Percentiles rank a stretch among this genome's conserved stretches.
phyloP scores from a whole-genome alignment of 1,140 invertebrate genomes.

The Caenorhabditis brenneri region DNA sequence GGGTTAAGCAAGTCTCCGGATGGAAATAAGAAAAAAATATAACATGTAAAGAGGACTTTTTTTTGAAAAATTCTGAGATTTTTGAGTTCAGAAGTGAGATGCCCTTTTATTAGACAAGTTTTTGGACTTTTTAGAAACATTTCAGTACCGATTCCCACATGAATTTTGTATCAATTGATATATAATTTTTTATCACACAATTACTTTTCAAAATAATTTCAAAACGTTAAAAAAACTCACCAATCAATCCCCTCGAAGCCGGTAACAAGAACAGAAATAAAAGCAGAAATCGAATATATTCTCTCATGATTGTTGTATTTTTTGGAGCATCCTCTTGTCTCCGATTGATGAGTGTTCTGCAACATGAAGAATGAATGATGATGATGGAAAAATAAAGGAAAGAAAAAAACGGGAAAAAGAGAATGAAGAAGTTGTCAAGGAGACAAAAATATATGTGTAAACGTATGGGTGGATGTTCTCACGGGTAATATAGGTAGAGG shows the following conservation, averaged over 20 bases:
- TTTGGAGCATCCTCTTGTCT: constrained; percentile 7
- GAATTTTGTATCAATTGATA: no score
- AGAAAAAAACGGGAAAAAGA: no score
- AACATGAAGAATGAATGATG: neutral
- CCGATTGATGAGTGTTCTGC: neutral
- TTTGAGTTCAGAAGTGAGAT: no score
- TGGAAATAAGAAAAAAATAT: no score
- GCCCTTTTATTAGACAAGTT: neutral
- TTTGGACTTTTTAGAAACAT: neutral
- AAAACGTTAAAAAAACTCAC: neutral
- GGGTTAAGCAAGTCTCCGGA: no score
- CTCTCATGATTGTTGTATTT: neutral
- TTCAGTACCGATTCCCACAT: no score
- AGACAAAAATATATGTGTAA: neutral
- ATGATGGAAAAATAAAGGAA: neutral
- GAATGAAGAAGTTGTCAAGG: constrained; percentile 16
- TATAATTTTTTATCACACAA: no score
- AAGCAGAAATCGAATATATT: neutral
- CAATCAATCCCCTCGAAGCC: neutral
- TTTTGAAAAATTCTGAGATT: no score
- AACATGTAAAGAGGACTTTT: no score
- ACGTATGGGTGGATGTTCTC: no score
- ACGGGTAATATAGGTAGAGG: neutral
- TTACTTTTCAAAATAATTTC: no score
- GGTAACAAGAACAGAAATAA: neutral